These are phyloP conservation scores for Poeciliopsis occidentalis DNA, from an alignment of 2,113 vertebrate genomes.

Conservation along the genomic window DNA sequence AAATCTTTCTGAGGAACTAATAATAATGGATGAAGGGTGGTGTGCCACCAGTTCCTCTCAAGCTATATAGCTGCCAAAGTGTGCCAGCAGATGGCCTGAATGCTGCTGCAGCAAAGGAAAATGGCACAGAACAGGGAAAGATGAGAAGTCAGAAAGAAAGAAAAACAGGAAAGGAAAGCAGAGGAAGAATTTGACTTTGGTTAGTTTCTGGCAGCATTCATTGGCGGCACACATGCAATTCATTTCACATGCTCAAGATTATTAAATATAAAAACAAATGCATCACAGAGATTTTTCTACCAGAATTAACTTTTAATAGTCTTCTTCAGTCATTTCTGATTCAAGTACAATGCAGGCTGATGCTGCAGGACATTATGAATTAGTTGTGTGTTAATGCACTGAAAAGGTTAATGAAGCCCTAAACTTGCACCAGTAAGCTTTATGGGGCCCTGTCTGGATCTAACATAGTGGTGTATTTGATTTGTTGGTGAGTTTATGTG, in stretches of 20 bases:
- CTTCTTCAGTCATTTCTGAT: background rate
- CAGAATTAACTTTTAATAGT: background rate
- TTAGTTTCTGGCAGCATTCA: constrained; percentile 43
- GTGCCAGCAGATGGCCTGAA: constrained; percentile 52
- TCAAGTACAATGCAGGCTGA: background rate
- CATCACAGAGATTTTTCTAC: constrained; percentile 30
- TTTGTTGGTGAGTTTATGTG: background rate
- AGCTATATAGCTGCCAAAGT: constrained; percentile 36
- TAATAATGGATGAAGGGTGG: constrained; percentile 54
- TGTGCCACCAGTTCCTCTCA: constrained; percentile 51
- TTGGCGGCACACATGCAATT: constrained; percentile 48
- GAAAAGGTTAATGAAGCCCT: background rate
- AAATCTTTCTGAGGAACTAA: constrained; percentile 44
- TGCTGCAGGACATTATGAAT: constrained; percentile 5
- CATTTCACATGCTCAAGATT: constrained; percentile 46
- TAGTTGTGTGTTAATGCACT: constrained; percentile 8
- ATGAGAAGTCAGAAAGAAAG: constrained; percentile 34
- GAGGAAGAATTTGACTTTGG: constrained; percentile 49
- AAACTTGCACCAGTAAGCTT: constrained; percentile 1
- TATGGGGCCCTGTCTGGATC: background rate
- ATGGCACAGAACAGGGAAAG: constrained; percentile 7
- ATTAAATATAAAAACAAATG: constrained; percentile 60
- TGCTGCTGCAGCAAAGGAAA: constrained; percentile 25
- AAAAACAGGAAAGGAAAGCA: constrained; percentile 40
- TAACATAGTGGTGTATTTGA: background rate